Evolutionary conservation across 2,888 invertebrate species (phyloP).

Genomic region (Macaria liturata): DNA sequence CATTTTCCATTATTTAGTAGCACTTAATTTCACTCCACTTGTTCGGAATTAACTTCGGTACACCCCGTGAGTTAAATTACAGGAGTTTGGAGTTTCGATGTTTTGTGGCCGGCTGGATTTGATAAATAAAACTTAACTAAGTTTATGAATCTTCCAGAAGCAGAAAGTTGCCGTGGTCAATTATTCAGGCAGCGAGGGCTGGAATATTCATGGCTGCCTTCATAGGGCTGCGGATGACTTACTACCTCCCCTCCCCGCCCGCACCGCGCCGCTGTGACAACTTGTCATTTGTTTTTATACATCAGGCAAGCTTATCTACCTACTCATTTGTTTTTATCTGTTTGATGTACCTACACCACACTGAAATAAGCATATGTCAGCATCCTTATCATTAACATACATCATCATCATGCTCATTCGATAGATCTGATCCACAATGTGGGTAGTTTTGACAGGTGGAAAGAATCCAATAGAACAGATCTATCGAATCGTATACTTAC

Average conservation of each 20-base stretch:
- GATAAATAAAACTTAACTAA: slow-evolving; percentile 39
- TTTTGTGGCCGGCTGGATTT: slow-evolving; percentile 32
- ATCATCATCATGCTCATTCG: too few relatives aligned
- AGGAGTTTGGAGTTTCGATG: slow-evolving; percentile 35
- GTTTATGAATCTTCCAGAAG: slow-evolving; percentile 37
- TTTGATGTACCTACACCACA: too few relatives aligned
- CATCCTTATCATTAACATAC: too few relatives aligned
- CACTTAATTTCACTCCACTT: slow-evolving; percentile 40
- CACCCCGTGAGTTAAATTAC: slow-evolving; percentile 38
- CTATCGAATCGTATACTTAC: too few relatives aligned
- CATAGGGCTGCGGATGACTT: slow-evolving; percentile 10
- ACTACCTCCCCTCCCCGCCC: neutral
- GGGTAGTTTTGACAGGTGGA: too few relatives aligned
- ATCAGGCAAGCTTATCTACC: too few relatives aligned
- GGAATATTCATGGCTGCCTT: slow-evolving; percentile 25
- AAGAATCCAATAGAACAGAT: too few relatives aligned
- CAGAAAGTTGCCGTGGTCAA: slow-evolving; percentile 26
- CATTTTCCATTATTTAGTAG: slow-evolving; percentile 39
- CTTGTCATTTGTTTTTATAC: slow-evolving; percentile 1
- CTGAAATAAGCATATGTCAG: too few relatives aligned
- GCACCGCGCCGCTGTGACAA: neutral
- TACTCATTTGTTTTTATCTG: too few relatives aligned
- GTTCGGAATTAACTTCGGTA: slow-evolving; percentile 38
- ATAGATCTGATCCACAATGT: too few relatives aligned
- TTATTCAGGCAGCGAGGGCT: slow-evolving; percentile 20